Evolutionary conservation across 2,113 vertebrate genomes (phyloP), one percentile per base, ranked within the genome.

Genomic region (Indri indri): DNA sequence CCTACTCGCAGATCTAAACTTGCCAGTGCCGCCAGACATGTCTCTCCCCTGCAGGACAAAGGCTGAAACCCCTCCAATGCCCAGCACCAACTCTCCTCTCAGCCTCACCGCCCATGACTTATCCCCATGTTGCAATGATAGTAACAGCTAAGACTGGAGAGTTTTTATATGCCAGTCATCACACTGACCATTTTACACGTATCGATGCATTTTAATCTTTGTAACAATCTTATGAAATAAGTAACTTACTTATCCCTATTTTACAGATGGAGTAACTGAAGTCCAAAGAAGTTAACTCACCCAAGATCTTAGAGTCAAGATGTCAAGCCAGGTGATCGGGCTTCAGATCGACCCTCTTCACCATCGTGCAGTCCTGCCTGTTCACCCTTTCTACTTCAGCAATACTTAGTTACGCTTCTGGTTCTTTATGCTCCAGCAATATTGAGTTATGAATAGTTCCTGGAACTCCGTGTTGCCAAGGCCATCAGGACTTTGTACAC

Each of bases 141-240:
- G 30, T 37, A 83, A 87, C 8, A 88, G 66, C 54, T 68, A 61
- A 45, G 47, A 73, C 37, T 87, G 70, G 45, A 54, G 40, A 37
- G 59, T 81, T 93, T 95, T 88, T 87, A 77, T 74, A 57, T 77
- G 52, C 52, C 40, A 80, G 17, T 95, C 66, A 84, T n/a, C 61
- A 32, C 34, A 52, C 91, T 88, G 74, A 47, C 23, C 79, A 79
- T 63, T 85, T 91, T 37, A 74, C 22, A 90, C 40, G 71, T 12
- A 54, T 6, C n/a, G 73, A 74, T 18, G 45, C 74, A 66, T 65
- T 82, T 91, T 50, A 61, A 61, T 74, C 70, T 90, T 89, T 52
- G 59, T 17, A 57, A 81, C 42, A 83, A 76, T 59, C 40, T 50
- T 45, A 2, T 47, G 16, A 47, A 13, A 20, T 61, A 68, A 73